phyloP scores from a whole-genome alignment of 2,888 invertebrate species.

The Ariolimax columbianus region DNA sequence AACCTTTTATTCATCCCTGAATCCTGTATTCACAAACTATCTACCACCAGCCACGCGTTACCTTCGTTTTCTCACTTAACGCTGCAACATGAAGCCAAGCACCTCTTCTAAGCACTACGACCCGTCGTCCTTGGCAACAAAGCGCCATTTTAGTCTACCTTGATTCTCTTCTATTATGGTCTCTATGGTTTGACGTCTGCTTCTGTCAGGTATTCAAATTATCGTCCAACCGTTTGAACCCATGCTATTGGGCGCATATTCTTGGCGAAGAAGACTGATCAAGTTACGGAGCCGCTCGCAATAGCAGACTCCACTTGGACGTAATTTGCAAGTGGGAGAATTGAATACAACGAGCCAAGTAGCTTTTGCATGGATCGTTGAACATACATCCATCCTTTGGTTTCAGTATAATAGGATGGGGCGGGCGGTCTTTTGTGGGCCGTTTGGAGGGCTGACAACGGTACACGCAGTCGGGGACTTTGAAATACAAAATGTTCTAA shows the following conservation, averaged over 20 bases:
- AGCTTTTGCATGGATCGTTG: neutral
- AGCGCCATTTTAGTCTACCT: neutral
- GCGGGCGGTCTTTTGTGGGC: neutral
- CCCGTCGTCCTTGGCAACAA: neutral
- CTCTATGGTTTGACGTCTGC: neutral
- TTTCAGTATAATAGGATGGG: neutral
- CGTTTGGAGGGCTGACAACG: slow-evolving; percentile 7
- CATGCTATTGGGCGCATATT: neutral
- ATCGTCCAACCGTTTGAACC: neutral
- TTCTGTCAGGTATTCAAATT: neutral
- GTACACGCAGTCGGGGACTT: neutral
- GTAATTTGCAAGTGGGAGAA: slow-evolving; percentile 12
- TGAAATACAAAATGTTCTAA: neutral
- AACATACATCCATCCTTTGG: neutral
- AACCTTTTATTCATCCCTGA: neutral
- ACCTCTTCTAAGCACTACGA: neutral
- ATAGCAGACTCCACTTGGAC: neutral
- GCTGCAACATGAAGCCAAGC: neutral
- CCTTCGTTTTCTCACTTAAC: neutral
- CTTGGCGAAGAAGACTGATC: neutral
- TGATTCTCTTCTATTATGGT: neutral
- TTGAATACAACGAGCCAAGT: neutral
- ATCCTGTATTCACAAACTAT: neutral
- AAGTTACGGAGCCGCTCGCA: neutral
- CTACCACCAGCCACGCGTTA: neutral